Evolutionary conservation across 2,113 vertebrate genomes (phyloP).

Genomic region (Callionymus lyra): DNA sequence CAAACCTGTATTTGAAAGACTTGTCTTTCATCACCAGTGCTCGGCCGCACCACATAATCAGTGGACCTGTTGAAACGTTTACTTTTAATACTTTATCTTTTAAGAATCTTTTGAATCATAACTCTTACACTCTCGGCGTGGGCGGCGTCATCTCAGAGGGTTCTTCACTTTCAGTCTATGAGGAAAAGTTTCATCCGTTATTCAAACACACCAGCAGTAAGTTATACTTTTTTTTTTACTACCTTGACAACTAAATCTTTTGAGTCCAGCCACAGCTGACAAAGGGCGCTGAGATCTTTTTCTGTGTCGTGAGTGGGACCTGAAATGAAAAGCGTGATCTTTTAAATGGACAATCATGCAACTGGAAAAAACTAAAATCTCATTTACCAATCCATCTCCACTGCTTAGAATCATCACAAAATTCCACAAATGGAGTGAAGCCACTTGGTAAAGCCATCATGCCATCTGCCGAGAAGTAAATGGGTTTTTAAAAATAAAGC

Average conservation of each 20-base stretch:
- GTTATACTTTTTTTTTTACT: slow-evolving; percentile 3
- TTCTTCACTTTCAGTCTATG: slow-evolving; percentile 81
- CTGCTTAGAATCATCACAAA: slow-evolving; percentile 84
- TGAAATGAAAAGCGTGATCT: slow-evolving; percentile 35
- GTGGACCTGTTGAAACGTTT: slow-evolving; percentile 73
- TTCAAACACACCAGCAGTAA: too few species aligned
- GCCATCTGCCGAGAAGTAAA: slow-evolving; percentile 46
- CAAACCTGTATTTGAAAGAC: slow-evolving; percentile 95
- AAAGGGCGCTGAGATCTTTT: slow-evolving; percentile 85
- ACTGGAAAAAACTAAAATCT: not conserved
- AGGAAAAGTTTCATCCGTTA: slow-evolving; percentile 13
- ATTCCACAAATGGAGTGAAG: slow-evolving; percentile 87
- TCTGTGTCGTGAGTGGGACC: slow-evolving; percentile 82
- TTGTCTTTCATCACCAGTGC: slow-evolving; percentile 91
- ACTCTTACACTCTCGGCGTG: slow-evolving; percentile 82
- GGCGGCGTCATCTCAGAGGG: slow-evolving; percentile 77
- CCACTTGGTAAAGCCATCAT: slow-evolving; percentile 75
- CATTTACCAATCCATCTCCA: slow-evolving; percentile 88
- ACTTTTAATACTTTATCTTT: not conserved
- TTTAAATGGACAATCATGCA: not conserved
- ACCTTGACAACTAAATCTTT: slow-evolving; percentile 95
- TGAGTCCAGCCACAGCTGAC: slow-evolving; percentile 92
- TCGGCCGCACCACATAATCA: slow-evolving; percentile 93
- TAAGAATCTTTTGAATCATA: not conserved
- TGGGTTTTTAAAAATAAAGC: not conserved